Conservation (phyloP, 2,113 vertebrate genomes). For the Amphiprion percula region DNA sequence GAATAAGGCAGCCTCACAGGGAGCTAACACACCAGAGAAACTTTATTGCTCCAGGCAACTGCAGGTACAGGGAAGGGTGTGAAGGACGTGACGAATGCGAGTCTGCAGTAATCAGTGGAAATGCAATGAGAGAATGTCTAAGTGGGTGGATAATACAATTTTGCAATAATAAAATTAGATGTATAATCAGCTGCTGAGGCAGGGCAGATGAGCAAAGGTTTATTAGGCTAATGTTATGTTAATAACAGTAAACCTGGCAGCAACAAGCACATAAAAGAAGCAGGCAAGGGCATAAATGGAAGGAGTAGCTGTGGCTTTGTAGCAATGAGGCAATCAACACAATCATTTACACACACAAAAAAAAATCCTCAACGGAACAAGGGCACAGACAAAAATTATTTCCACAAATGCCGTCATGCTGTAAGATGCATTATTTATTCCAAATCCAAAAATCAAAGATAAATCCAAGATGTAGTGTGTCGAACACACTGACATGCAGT, state of each 20-base stretch:
- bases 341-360: background rate
- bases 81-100: constrained; percentile 63
- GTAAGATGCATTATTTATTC: constrained; percentile 7
- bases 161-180: constrained; percentile 51
- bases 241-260: constrained; percentile 40
- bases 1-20: constrained; percentile 44
- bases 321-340: background rate
- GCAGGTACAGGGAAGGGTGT: constrained; percentile 52
- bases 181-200: constrained; percentile 48
- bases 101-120: constrained; percentile 54
- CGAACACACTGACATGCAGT: background rate
- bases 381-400: background rate
- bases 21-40: constrained; percentile 60
- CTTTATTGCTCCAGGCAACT: constrained; percentile 61
- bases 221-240: constrained; percentile 21
- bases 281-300: constrained; percentile 5
- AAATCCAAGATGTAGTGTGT: too few species aligned
- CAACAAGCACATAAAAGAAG: constrained; percentile 27
- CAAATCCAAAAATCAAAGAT: too few species aligned
- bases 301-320: background rate
- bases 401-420: background rate
- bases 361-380: background rate
- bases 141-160: constrained; percentile 47
- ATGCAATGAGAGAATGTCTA: constrained; percentile 28
- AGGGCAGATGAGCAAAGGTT: constrained; percentile 42